These are phyloP conservation scores for Lacanobia wlatinum DNA, from an alignment of 2,888 invertebrate species.

Conservation along the genomic window DNA sequence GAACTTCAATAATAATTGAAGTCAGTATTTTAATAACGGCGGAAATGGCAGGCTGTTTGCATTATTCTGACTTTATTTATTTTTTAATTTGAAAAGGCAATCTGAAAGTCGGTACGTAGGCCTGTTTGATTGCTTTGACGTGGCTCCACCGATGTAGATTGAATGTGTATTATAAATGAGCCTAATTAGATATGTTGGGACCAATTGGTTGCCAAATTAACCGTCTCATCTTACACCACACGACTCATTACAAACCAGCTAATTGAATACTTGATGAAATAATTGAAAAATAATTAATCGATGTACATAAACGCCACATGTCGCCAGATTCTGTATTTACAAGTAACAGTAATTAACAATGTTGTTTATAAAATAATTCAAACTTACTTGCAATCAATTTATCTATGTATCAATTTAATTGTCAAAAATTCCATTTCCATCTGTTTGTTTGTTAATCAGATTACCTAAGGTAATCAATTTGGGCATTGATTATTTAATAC, in stretches of 20 bases:
- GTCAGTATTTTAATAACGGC: neutral
- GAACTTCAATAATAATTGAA: conserved; percentile 17
- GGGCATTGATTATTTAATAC: neutral
- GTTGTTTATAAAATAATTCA: conserved; percentile 3
- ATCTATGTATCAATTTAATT: conserved; percentile 35
- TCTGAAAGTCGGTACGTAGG: neutral
- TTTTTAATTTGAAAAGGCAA: neutral
- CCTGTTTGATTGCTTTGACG: neutral
- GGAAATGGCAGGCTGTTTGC: neutral
- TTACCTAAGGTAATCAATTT: conserved; percentile 5
- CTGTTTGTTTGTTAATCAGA: neutral
- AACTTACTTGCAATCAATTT: conserved; percentile 12
- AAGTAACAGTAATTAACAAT: conserved; percentile 7
- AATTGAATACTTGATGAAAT: neutral
- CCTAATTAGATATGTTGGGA: neutral
- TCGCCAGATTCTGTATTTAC: neutral
- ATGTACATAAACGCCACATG: neutral
- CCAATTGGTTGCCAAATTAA: neutral
- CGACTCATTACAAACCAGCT: neutral
- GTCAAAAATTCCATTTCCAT: neutral
- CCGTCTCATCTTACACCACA: neutral
- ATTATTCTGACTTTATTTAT: neutral
- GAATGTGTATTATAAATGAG: neutral
- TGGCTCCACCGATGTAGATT: neutral
- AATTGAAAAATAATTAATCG: conserved; percentile 6